Percentiles rank a stretch among this genome's conserved stretches.
These are phyloP conservation scores for Passer domesticus DNA, from an alignment of 2,113 vertebrate species.

Conservation along the genomic window DNA sequence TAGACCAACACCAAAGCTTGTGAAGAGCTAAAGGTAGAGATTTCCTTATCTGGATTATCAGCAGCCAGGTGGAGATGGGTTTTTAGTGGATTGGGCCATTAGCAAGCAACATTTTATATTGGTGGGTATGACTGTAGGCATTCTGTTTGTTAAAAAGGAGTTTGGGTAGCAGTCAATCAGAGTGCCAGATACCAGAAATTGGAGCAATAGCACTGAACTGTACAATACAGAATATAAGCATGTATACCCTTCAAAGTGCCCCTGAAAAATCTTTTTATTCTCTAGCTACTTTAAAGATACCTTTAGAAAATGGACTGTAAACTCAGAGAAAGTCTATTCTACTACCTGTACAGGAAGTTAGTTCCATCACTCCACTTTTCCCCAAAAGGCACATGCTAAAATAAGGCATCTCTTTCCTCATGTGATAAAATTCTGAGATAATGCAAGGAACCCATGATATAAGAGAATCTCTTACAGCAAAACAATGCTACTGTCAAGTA, in stretches of 20 bases:
- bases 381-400: background rate
- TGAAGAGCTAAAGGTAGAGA: background rate
- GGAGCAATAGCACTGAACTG: background rate
- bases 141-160: background rate
- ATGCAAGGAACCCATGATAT: background rate
- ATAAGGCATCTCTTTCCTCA: background rate
- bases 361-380: background rate
- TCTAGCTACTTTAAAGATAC: background rate
- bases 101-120: background rate
- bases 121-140: background rate
- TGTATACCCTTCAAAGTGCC: background rate
- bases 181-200: background rate
- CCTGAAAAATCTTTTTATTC: constrained; percentile 9
- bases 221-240: background rate
- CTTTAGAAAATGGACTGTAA: background rate
- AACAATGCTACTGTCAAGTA: background rate
- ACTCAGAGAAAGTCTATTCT: background rate
- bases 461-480: background rate
- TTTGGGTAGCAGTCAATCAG: background rate
- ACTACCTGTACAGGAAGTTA: background rate
- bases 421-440: background rate
- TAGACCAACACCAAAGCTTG: background rate
- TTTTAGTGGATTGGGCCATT: background rate
- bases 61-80: background rate
- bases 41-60: background rate